Evolutionary conservation across 2,113 vertebrate species (phyloP), one percentile per base, ranked within the genome.

Genomic region (Xenopus borealis): DNA sequence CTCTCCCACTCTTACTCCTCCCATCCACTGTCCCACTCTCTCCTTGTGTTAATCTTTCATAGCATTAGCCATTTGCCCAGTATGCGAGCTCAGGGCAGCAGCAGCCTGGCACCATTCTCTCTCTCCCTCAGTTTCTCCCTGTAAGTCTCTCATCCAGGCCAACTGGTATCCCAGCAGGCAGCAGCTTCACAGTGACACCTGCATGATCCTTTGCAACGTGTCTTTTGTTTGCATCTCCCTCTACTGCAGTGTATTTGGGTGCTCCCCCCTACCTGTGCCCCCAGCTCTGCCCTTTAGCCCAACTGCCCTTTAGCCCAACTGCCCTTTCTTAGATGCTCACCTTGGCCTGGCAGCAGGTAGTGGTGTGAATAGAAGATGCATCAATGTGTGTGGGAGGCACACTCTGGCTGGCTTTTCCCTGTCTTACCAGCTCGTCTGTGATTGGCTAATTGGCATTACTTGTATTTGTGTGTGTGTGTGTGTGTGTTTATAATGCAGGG

Each of bases 341-440:
- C 81, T 83, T 59, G 75, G 79, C 82, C 81, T 18, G 75, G 23
- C 3, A 3, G 33, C 33, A 69, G 82, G 82, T 81, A 84, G 81
- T 82, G 79, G 81, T 81, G 72, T 71, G 83, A 79, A 83, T 80
- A 3, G 58, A 81, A 80, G 79, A 85, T 83, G 82, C 81, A 72
- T 55, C 67, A 61, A 73, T 71, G 79, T 78, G 78, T 81, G 76
- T 81, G 78, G 17, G 13, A 76, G 80, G 74, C 88, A 81, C 87
- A 80, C 86, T 78, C 82, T 76, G 89, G 85, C 87, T 72, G 83
- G 64, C 82, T 71, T 83, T 30, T 81, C 63, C 81, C 80, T 80
- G 79, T 77, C 73, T 84, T 73, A 80, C 16, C 72, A 69, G 83
- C 85, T 84, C 83, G 76, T 80, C 81, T 82, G 86, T 82, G 80